A percentile compares a stretch with the other conserved stretches of the same genome.
Conservation (phyloP, 2,113 vertebrate genomes). For the Mustelus asterias region DNA sequence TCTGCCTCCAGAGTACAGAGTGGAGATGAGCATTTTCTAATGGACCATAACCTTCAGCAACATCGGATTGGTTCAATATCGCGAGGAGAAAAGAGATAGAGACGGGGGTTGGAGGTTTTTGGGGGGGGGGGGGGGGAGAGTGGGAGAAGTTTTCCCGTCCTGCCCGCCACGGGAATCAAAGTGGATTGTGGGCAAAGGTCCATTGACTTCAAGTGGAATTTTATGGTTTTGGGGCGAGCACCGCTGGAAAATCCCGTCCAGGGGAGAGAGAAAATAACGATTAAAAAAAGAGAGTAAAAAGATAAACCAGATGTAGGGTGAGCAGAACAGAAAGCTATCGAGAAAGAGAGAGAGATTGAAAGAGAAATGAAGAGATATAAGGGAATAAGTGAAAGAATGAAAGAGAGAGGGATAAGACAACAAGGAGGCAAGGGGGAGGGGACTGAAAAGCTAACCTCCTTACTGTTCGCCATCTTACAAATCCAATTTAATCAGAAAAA, state of each 20-base stretch:
- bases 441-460: conserved; percentile 52
- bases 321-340: not conserved
- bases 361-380: conserved; percentile 50
- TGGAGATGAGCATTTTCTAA: not conserved
- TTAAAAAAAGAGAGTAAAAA: too few species aligned
- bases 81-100: not conserved
- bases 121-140: not conserved
- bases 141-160: too few species aligned
- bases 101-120: too few species aligned
- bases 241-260: too few species aligned
- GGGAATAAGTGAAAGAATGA: not conserved
- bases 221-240: too few species aligned
- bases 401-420: not conserved
- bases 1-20: not conserved
- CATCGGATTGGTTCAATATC: not conserved
- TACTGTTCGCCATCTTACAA: conserved; percentile 84
- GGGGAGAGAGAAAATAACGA: not conserved
- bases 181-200: too few species aligned
- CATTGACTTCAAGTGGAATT: too few species aligned
- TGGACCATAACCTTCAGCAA: not conserved
- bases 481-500: conserved; percentile 98
- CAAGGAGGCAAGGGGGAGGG: not conserved
- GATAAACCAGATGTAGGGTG: not conserved
- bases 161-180: too few species aligned
- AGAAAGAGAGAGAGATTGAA: conserved; percentile 44